A percentile compares a stretch with the other conserved stretches of the same genome.
These are phyloP conservation scores for Glomeris marginata DNA, from an alignment of 2,888 invertebrate genomes.

Conservation along the genomic window DNA sequence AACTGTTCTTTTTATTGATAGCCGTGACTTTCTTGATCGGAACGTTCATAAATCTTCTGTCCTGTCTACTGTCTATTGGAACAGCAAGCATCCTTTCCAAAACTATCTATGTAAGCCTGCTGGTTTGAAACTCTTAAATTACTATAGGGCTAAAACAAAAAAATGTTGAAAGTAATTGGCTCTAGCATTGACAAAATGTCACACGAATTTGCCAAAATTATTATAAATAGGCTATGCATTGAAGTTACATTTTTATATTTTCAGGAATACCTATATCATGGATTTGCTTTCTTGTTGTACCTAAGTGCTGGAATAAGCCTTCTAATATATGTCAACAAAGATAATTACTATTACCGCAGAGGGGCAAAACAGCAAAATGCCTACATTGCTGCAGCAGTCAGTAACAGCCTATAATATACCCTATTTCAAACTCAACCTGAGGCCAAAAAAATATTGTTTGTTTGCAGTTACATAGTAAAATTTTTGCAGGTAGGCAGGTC, in stretches of 20 bases:
- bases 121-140: too few species aligned
- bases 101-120: too few species aligned
- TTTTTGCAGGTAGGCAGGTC: too few species aligned
- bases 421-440: neutral
- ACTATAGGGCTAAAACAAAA: too few species aligned
- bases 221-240: too few species aligned
- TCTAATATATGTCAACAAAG: conserved; percentile 42
- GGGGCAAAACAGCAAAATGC: conserved; percentile 31
- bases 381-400: conserved; percentile 51
- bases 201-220: too few species aligned
- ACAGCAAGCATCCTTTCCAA: neutral
- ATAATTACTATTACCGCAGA: conserved; percentile 38
- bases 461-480: too few species aligned
- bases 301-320: conserved; percentile 53
- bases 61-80: neutral
- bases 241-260: too few species aligned
- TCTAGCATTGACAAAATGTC: too few species aligned
- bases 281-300: conserved; percentile 53
- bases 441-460: too few species aligned
- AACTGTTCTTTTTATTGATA: conserved; percentile 5
- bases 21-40: conserved; percentile 7
- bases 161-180: too few species aligned
- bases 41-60: neutral
- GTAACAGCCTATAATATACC: conserved; percentile 22
- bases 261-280: conserved; percentile 70